Evolutionary conservation across 2,888 invertebrate genomes (phyloP).

Genomic region (Syrphus vitripennis): DNA sequence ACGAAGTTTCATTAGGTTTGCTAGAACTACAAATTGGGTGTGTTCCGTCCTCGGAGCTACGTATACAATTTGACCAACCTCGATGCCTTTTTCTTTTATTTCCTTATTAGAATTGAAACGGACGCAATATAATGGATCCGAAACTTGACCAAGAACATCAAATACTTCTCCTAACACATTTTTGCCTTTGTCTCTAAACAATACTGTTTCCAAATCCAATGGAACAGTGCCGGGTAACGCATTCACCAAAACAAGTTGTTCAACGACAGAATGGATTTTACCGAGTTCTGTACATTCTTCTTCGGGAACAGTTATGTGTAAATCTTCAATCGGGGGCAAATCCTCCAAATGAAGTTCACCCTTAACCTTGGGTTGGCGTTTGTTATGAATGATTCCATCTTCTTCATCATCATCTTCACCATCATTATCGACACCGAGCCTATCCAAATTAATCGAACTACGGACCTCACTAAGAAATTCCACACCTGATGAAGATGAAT

Average conservation of each 20-base stretch:
- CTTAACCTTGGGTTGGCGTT: slow-evolving; percentile 76
- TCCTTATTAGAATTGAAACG: slow-evolving; percentile 92
- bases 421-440: slow-evolving; percentile 73
- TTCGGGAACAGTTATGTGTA: slow-evolving; percentile 89
- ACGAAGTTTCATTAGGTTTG: slow-evolving; percentile 87
- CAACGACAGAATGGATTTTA: slow-evolving; percentile 86
- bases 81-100: slow-evolving; percentile 86
- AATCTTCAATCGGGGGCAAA: slow-evolving; percentile 90
- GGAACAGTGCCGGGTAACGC: slow-evolving; percentile 88
- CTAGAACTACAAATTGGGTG: slow-evolving; percentile 89
- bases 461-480: slow-evolving; percentile 76
- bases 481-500: slow-evolving; percentile 73
- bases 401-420: slow-evolving; percentile 76
- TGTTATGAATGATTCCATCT: slow-evolving; percentile 72
- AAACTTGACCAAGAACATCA: slow-evolving; percentile 95
- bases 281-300: slow-evolving; percentile 89
- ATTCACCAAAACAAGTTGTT: slow-evolving; percentile 89
- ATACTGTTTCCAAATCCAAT: slow-evolving; percentile 91
- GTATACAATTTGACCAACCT: slow-evolving; percentile 88
- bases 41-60: slow-evolving; percentile 90
- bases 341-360: slow-evolving; percentile 83
- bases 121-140: slow-evolving; percentile 93
- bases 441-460: slow-evolving; percentile 75
- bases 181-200: slow-evolving; percentile 91
- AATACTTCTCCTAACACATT: slow-evolving; percentile 88